Conservation (phyloP, 2,797 vertebrate genomes). For the Microchirus variegatus region DNA sequence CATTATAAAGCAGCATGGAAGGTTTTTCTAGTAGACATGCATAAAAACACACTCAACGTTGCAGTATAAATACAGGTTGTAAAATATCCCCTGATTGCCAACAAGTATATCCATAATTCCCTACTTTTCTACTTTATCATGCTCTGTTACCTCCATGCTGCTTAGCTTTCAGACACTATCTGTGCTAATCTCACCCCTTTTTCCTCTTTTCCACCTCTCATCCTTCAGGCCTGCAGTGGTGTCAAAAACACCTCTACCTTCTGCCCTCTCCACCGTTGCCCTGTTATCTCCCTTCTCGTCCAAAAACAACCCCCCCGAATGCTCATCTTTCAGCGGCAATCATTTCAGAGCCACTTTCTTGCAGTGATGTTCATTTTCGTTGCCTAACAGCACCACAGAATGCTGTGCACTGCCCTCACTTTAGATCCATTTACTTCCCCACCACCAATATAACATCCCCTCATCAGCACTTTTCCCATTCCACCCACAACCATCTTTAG, state of each 20-base stretch:
- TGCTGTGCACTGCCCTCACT: conserved; percentile 48
- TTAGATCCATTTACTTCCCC: conserved; percentile 39
- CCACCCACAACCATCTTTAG: conserved; percentile 31
- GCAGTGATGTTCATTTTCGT: conserved; percentile 61
- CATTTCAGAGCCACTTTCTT: conserved; percentile 56
- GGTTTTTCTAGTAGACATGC: conserved; percentile 2
- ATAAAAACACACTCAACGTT: neutral
- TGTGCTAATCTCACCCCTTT: conserved; percentile 39
- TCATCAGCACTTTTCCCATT: conserved; percentile 34
- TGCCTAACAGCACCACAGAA: conserved; percentile 53
- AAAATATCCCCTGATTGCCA: conserved; percentile 11
- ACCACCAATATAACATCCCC: conserved; percentile 24
- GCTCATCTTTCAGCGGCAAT: conserved; percentile 67
- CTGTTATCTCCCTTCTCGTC: conserved; percentile 59
- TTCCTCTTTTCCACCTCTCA: conserved; percentile 24
- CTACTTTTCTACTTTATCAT: conserved; percentile 24
- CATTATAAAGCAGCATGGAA: neutral
- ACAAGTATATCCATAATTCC: neutral
- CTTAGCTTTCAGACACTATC: conserved; percentile 27
- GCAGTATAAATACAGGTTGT: conserved; percentile 13
- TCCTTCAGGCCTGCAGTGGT: conserved; percentile 44
- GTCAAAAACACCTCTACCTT: conserved; percentile 62
- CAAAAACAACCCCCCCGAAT: conserved; percentile 63
- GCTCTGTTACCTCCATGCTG: conserved; percentile 24
- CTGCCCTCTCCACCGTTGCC: conserved; percentile 48